Base-by-base conservation (phyloP, 1,140 invertebrate species). In the Cydia pomonella region DNA sequence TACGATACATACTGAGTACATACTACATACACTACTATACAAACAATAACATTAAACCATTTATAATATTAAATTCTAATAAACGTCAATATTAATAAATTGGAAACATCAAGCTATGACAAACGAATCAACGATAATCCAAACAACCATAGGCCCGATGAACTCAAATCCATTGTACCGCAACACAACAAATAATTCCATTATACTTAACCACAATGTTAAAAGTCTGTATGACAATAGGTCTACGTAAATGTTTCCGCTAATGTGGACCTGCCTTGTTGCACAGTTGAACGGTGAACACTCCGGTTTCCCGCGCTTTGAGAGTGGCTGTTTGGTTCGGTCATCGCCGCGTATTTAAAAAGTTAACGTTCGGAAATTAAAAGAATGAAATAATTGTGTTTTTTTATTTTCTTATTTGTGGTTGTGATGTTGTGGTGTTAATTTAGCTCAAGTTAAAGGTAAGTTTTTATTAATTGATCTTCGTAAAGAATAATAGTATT, bases 241-340 rank as follows among this genome's bases (percentile, higher is more conserved):
- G 50, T 53, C 50, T 53, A 27, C 27, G 29, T 33, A 69, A 38
- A 41, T 18, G 33, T 29, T 75, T 71, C 73, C 63, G 44, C 50
- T 62, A 75, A 73, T 59, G 53, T 59, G 53, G 2, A 23, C 53
- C 53, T 53, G 21, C 21, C n/a, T n/a, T 66, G 72, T 76, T 72
- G 41, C 3, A 41, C 41, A 13, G 29, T 33, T 33, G 29, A 38
- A 44, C 41, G 71, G 69, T 71, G 76, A 77, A 73, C 62, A 84
- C 84, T 84, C 79, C 80, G 74, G 82, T 81, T 82, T 82, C 76
- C 76, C 79, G 80, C 79, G 82, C 78, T 79, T 76, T 77, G 75
- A 73, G 75, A 69, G 71, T 73, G 79, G 79, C 76, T 77, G 80
- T 77, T 76, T 76, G 79, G 73, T 33, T n/a, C 64, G 6, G 33